Evolutionary conservation across 2,113 vertebrate species (phyloP).

Genomic region (Regulus satrapa): DNA sequence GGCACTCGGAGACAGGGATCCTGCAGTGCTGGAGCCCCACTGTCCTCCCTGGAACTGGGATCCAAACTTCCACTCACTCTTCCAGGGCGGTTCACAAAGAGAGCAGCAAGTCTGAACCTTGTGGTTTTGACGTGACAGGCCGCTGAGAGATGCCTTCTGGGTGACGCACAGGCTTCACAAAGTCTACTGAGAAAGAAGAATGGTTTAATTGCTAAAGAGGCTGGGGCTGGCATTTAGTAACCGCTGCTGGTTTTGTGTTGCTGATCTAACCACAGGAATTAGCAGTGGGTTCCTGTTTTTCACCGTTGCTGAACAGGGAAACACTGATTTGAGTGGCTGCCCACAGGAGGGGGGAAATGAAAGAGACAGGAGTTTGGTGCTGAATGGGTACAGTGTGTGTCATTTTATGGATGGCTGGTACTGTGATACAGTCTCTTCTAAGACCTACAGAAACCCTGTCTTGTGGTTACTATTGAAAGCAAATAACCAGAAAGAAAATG

Average conservation of each 20-base stretch:
- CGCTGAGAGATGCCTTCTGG: background rate
- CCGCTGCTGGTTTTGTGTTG: conserved; percentile 39
- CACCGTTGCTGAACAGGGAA: conserved; percentile 26
- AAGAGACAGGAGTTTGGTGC: conserved; percentile 21
- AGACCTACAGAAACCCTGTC: conserved; percentile 24
- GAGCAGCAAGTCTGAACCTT: background rate
- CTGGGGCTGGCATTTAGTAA: conserved; percentile 43
- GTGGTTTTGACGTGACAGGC: background rate
- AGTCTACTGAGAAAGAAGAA: background rate
- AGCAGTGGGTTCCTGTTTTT: conserved; percentile 59
- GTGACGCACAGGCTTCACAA: background rate
- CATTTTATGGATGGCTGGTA: conserved; percentile 40
- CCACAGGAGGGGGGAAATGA: conserved; percentile 51
- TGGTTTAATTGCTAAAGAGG: conserved; percentile 35
- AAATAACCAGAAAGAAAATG: conserved; percentile 11
- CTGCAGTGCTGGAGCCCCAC: background rate
- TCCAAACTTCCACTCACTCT: background rate
- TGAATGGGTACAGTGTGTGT: conserved; percentile 48
- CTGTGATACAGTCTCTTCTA: background rate
- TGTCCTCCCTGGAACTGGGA: background rate
- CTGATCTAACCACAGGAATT: conserved; percentile 57
- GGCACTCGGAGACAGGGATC: background rate
- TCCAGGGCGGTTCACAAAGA: background rate
- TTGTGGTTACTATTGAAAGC: background rate
- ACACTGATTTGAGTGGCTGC: conserved; percentile 49